A percentile compares a stretch with the other conserved stretches of the same genome.
phyloP scores from a whole-genome alignment of 2,797 vertebrate genomes.

The Myotis pilosus region DNA sequence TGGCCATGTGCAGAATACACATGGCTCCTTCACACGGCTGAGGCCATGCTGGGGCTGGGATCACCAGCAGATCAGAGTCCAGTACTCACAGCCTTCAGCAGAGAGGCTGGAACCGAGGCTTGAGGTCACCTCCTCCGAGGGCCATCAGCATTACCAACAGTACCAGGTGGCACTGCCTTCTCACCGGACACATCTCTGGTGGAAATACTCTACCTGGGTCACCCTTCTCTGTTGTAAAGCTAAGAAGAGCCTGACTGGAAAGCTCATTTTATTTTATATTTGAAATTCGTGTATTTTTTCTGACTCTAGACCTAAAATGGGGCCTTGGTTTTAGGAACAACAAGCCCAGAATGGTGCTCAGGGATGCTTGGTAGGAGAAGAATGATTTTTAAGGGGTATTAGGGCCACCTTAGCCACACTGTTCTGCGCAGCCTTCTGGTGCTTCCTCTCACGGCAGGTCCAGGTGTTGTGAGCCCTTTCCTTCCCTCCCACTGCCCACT shows the following conservation, averaged over 20 bases:
- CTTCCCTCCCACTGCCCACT: neutral
- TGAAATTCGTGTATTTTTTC: neutral
- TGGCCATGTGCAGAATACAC: neutral
- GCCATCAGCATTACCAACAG: neutral
- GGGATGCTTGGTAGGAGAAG: neutral
- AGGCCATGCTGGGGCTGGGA: neutral
- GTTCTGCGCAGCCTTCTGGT: neutral
- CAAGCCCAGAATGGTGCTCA: neutral
- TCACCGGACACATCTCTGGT: neutral
- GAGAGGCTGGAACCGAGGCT: neutral
- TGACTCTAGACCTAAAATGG: neutral
- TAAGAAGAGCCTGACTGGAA: neutral
- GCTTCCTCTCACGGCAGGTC: neutral
- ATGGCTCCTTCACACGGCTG: neutral
- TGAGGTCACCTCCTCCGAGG: neutral
- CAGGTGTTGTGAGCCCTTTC: neutral
- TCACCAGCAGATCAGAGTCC: neutral
- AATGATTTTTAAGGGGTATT: neutral
- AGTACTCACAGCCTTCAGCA: neutral
- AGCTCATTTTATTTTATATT: constrained; percentile 3
- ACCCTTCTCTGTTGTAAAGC: neutral
- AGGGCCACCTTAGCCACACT: too few relatives aligned
- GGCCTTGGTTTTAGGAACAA: constrained; percentile 20
- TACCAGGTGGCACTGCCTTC: neutral
- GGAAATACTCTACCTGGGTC: neutral